Conservation (phyloP, 2,888 invertebrate species). For the Griposia aprilina region DNA sequence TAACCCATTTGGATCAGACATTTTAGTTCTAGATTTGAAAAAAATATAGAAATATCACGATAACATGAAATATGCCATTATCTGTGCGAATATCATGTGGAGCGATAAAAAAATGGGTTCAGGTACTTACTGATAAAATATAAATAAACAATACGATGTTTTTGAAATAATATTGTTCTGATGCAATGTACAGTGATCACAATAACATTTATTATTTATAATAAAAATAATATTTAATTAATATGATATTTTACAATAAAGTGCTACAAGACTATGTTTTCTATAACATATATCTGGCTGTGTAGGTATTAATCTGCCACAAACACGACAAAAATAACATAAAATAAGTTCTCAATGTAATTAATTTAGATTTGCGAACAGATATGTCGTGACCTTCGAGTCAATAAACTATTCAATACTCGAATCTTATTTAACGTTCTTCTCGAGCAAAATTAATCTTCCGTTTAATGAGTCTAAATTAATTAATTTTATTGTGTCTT, state of each 20-base stretch:
- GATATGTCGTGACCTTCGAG: conserved; percentile 42
- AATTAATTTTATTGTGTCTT: not conserved
- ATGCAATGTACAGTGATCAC: conserved; percentile 10
- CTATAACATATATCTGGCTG: not conserved
- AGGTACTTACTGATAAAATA: conserved; percentile 55
- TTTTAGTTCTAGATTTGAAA: conserved; percentile 17
- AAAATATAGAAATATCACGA: conserved; percentile 22
- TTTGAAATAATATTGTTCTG: conserved; percentile 27
- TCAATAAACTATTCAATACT: conserved; percentile 24
- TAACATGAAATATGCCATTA: conserved; percentile 52
- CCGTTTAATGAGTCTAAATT: conserved; percentile 9
- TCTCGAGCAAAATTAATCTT: conserved; percentile 20
- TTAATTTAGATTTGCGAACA: conserved; percentile 38
- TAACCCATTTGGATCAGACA: not conserved
- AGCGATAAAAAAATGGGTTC: conserved; percentile 53
- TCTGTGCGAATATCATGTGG: conserved; percentile 50
- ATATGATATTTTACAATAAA: not conserved
- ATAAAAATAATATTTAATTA: not conserved
- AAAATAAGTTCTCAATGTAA: conserved; percentile 14
- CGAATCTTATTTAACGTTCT: conserved; percentile 28
- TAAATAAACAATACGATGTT: conserved; percentile 47
- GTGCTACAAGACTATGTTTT: not conserved
- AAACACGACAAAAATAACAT: conserved; percentile 22
- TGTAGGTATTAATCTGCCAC: not conserved
- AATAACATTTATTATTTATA: conserved; percentile 10